These are phyloP conservation scores for Scaptomyza polygonia DNA, from an alignment of 2,888 invertebrate species.

Conservation along the genomic window DNA sequence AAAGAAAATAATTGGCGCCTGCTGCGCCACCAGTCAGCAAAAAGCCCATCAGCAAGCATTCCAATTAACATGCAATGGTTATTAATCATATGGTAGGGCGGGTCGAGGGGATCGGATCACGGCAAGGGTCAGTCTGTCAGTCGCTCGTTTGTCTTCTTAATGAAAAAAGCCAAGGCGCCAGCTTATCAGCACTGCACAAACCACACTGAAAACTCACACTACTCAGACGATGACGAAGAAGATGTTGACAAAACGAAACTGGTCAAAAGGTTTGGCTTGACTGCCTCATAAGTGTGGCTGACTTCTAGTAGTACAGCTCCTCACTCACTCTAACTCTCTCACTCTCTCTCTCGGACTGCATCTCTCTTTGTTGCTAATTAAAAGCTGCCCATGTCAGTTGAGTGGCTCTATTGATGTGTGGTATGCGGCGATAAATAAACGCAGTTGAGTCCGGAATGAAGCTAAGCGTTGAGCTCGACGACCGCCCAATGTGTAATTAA, in stretches of 20 bases:
- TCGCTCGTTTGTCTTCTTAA: constrained; percentile 76
- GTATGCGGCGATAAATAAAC: constrained; percentile 72
- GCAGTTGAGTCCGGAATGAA: constrained; percentile 13
- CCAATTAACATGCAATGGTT: constrained; percentile 72
- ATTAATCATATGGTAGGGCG: constrained; percentile 67
- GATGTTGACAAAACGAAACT: constrained; percentile 65
- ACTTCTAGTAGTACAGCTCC: constrained; percentile 19
- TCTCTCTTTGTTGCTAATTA: constrained; percentile 55
- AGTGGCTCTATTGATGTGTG: constrained; percentile 69
- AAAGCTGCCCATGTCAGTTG: constrained; percentile 77
- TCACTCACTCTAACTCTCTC: constrained; percentile 5
- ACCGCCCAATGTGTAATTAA: constrained; percentile 84
- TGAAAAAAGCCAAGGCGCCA: constrained; percentile 82
- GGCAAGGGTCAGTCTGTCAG: constrained; percentile 40
- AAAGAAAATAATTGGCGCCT: constrained; percentile 63
- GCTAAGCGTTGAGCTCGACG: constrained; percentile 53
- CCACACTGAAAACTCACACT: not conserved
- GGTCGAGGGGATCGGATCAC: constrained; percentile 20
- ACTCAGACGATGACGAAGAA: constrained; percentile 52
- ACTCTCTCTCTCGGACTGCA: not conserved
- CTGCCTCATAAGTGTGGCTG: constrained; percentile 63
- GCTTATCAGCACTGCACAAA: constrained; percentile 76
- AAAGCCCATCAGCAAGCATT: constrained; percentile 36
- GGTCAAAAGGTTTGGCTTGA: constrained; percentile 39
- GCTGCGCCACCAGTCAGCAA: constrained; percentile 50